Conservation (phyloP, 2,113 vertebrate species). For the Scortum barcoo region DNA sequence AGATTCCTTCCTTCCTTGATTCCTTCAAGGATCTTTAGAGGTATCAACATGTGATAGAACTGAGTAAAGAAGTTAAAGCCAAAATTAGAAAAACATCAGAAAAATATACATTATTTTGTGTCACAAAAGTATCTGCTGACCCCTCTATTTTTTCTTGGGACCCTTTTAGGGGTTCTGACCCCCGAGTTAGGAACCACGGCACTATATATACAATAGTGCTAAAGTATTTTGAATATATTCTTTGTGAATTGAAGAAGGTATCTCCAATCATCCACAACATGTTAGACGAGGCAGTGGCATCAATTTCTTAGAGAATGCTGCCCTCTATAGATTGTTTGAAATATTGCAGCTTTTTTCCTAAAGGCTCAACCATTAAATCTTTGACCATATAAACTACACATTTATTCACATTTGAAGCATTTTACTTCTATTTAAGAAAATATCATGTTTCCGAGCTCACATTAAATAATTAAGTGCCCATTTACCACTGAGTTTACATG, state of each 20-base stretch:
- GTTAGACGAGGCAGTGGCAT: background rate
- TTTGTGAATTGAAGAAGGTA: background rate
- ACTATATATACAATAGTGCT: background rate
- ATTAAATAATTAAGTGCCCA: background rate
- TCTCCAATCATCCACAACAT: background rate
- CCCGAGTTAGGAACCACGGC: background rate
- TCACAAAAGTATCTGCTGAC: background rate
- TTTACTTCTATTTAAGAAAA: background rate
- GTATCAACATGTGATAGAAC: background rate
- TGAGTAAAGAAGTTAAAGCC: background rate
- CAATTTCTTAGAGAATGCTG: constrained; percentile 54
- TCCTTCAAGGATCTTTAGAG: background rate
- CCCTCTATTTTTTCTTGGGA: background rate
- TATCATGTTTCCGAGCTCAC: background rate
- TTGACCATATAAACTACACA: background rate
- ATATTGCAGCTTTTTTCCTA: background rate
- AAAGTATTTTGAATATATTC: no score
- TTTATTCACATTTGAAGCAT: background rate
- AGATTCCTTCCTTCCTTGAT: background rate
- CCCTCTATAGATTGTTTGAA: constrained; percentile 46
- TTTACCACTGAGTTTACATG: background rate
- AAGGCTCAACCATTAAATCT: background rate
- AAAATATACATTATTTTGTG: background rate
- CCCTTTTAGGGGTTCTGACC: background rate
- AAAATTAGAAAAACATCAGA: background rate